These are phyloP conservation scores for Drosophila stalkeri DNA, from an alignment of 2,888 invertebrate species.

Conservation along the genomic window DNA sequence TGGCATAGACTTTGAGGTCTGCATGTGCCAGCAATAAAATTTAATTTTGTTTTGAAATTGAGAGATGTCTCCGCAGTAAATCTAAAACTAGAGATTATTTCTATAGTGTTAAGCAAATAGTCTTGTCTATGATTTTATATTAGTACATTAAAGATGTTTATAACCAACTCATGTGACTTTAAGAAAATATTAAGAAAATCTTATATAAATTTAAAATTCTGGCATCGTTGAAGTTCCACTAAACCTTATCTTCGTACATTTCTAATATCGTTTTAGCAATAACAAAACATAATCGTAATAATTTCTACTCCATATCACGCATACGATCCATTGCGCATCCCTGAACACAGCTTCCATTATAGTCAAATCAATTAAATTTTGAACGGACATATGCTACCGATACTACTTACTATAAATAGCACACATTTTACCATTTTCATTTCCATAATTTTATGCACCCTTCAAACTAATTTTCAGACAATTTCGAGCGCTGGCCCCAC, in stretches of 20 bases:
- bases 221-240: neutral
- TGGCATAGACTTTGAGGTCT: no score
- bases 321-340: slow-evolving; percentile 5
- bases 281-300: no score
- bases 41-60: no score
- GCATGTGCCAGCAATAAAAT: no score
- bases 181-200: no score
- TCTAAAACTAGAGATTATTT: no score
- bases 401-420: slow-evolving; percentile 36
- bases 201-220: no score
- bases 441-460: slow-evolving; percentile 77
- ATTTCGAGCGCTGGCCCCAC: slow-evolving; percentile 19
- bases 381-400: slow-evolving; percentile 51
- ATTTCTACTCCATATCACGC: slow-evolving; percentile 11
- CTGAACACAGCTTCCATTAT: slow-evolving; percentile 4
- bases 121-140: no score
- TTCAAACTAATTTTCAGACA: slow-evolving; percentile 64
- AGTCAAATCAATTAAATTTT: slow-evolving; percentile 66
- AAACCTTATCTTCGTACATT: neutral
- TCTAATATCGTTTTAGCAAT: neutral
- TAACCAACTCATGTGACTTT: no score
- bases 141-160: no score
- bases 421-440: slow-evolving; percentile 32
- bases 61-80: no score
- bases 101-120: no score